phyloP scores from a whole-genome alignment of 2,797 vertebrate genomes.

The Scomberomorus guttatus region DNA sequence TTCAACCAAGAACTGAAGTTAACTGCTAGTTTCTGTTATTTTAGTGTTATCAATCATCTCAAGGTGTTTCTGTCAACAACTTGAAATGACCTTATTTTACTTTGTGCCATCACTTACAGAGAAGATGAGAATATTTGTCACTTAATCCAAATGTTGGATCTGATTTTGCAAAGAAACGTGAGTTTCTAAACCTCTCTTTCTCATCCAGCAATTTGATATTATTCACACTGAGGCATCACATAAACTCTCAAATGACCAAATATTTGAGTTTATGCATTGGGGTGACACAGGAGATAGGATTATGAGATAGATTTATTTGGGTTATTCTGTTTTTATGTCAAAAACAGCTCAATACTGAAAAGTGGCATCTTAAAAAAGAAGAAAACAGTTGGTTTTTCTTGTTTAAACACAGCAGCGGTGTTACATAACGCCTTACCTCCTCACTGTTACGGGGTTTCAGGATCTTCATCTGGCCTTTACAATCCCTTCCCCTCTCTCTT shows the following conservation, averaged over 20 bases:
- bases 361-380: too few species aligned
- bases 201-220: too few species aligned
- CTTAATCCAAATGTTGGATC: background rate
- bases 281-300: too few species aligned
- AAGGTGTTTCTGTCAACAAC: conserved; percentile 31
- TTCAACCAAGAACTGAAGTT: conserved; percentile 39
- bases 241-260: too few species aligned
- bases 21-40: conserved; percentile 16
- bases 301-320: too few species aligned
- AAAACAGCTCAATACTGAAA: too few species aligned
- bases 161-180: background rate
- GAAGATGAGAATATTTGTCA: background rate
- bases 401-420: too few species aligned
- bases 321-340: too few species aligned
- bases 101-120: background rate
- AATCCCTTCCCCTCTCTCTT: background rate
- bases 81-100: conserved; percentile 1
- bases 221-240: too few species aligned
- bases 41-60: conserved; percentile 56
- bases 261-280: too few species aligned
- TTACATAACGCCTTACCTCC: too few species aligned
- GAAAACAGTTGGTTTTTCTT: too few species aligned
- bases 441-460: background rate
- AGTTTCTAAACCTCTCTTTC: background rate
- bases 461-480: background rate